These are phyloP conservation scores for Montipora cactus DNA, from an alignment of 64 coral and sea anemone species.

Conservation along the genomic window DNA sequence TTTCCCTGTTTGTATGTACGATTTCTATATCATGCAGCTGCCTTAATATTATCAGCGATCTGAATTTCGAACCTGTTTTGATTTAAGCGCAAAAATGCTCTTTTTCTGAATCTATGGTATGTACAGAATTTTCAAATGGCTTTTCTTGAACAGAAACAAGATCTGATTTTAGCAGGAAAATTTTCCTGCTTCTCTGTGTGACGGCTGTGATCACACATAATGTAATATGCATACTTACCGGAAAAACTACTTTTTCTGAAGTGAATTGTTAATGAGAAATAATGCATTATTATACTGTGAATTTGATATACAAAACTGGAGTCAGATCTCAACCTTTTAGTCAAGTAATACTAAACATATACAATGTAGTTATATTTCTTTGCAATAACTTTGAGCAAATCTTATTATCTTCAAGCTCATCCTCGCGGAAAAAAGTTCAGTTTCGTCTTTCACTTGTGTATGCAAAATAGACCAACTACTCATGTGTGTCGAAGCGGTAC, in stretches of 20 bases:
- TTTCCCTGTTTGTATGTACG: too few species aligned
- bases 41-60: not conserved
- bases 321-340: too few species aligned
- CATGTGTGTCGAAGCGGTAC: not conserved
- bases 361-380: too few species aligned
- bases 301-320: not conserved
- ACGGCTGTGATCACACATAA: too few species aligned
- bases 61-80: not conserved
- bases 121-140: too few species aligned
- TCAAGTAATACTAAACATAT: too few species aligned
- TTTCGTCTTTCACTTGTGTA: not conserved
- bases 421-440: not conserved
- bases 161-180: not conserved
- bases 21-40: not conserved
- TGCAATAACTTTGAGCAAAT: too few species aligned
- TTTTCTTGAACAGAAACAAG: not conserved
- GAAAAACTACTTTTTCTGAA: not conserved
- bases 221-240: not conserved
- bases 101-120: too few species aligned
- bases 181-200: not conserved
- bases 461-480: not conserved
- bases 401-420: not conserved
- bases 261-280: conserved; percentile 20
- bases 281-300: not conserved
- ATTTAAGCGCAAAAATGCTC: not conserved